Percentiles rank a stretch among this genome's conserved stretches.
These are phyloP conservation scores for Mesitornis unicolor DNA, from an alignment of 2,113 vertebrate species.

Conservation along the genomic window DNA sequence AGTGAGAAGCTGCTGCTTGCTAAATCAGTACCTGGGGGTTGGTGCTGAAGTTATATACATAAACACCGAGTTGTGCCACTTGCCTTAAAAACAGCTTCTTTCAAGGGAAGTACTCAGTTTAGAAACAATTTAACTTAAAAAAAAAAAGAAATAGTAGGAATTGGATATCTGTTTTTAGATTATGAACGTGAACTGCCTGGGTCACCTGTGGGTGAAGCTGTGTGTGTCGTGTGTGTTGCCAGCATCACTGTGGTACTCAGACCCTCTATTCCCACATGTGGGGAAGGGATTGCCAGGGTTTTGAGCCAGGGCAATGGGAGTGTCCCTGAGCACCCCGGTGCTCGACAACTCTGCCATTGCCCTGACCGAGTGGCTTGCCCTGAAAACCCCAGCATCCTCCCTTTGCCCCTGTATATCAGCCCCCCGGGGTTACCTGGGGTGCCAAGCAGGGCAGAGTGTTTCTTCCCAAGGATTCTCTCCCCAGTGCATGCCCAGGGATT, in stretches of 20 bases:
- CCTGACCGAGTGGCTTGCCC: not conserved
- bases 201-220: not conserved
- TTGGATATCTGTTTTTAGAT: not conserved
- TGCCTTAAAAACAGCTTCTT: not conserved
- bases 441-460: not conserved
- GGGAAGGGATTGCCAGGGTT: not conserved
- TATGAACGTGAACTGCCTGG: not conserved
- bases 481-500: not conserved
- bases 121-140: not conserved
- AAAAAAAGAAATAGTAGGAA: not conserved
- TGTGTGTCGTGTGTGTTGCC: not conserved
- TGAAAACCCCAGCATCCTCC: not conserved
- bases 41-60: not conserved
- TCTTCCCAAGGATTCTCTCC: not conserved
- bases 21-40: not conserved
- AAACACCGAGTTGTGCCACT: rapidly evolving
- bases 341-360: rapidly evolving
- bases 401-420: not conserved
- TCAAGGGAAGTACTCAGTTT: not conserved
- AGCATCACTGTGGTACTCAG: not conserved
- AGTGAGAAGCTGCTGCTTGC: not conserved
- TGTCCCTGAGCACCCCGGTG: too few species aligned
- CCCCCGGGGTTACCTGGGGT: not conserved
- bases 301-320: not conserved
- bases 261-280: not conserved